Percentiles rank a stretch among this genome's conserved stretches.
Conservation (phyloP, 2,113 vertebrate species). For the Cygnus buccinator region DNA sequence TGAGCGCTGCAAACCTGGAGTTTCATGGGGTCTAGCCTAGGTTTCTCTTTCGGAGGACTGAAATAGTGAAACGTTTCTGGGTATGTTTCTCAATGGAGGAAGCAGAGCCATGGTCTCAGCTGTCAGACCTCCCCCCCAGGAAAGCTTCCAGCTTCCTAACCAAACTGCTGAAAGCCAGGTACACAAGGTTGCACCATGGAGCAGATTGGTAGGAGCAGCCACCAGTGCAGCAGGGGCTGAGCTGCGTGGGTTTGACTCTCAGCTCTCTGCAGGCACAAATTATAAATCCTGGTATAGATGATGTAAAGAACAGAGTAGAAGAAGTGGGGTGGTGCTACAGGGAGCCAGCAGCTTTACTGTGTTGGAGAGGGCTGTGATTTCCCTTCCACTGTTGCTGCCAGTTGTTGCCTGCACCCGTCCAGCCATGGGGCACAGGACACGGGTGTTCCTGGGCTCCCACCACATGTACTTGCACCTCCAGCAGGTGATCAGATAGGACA, state of each 20-base stretch:
- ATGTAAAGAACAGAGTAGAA: not conserved
- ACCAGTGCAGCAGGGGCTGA: not conserved
- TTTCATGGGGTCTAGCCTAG: not conserved
- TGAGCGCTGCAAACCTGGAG: not conserved
- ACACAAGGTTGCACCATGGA: not conserved
- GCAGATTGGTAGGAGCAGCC: not conserved
- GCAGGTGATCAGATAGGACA: not conserved
- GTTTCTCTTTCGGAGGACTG: not conserved
- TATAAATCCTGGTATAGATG: not conserved
- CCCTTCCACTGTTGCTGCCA: not conserved
- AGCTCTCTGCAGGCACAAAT: not conserved
- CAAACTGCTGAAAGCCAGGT: not conserved
- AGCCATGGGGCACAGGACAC: accelerated
- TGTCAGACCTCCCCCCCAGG: not conserved
- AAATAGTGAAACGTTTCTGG: not conserved
- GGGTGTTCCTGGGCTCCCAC: not conserved
- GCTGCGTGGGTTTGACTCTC: not conserved
- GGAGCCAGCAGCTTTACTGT: not conserved
- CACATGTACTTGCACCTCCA: not conserved
- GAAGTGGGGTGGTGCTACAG: too few relatives aligned
- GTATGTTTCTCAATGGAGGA: not conserved
- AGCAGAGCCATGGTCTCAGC: not conserved
- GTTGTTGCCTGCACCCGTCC: too few relatives aligned
- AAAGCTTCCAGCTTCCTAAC: not conserved
- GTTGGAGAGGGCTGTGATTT: not conserved